Conservation (phyloP, 2,113 vertebrate genomes). For the Platichthys flesus region DNA sequence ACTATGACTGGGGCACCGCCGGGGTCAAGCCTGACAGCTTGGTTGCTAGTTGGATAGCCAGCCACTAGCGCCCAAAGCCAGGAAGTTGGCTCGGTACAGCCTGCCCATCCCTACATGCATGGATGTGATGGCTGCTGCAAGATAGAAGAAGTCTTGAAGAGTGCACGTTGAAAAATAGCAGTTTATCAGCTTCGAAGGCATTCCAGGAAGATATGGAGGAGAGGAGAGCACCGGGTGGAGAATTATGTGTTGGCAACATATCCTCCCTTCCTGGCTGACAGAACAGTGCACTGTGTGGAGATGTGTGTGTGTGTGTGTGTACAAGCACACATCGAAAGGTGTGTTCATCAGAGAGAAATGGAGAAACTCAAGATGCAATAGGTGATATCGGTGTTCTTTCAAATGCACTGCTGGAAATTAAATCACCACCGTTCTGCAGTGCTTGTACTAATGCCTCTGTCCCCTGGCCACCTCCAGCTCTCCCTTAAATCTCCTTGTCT, state of each 20-base stretch:
- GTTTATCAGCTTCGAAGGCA: conserved; percentile 63
- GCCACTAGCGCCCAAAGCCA: conserved; percentile 30
- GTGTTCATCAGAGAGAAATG: conserved; percentile 21
- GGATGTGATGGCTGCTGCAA: conserved; percentile 34
- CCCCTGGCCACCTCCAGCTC: not conserved
- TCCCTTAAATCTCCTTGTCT: conserved; percentile 28
- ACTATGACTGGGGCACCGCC: conserved; percentile 32
- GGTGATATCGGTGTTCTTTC: conserved; percentile 9
- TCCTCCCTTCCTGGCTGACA: conserved; percentile 51
- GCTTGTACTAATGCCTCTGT: conserved; percentile 33
- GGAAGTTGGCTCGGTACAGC: conserved; percentile 29
- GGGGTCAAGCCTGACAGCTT: conserved; percentile 51
- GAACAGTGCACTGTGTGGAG: conserved; percentile 36
- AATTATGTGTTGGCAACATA: conserved; percentile 45
- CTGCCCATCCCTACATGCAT: conserved; percentile 12
- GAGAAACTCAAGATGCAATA: conserved; percentile 20
- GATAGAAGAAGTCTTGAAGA: conserved; percentile 26
- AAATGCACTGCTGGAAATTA: conserved; percentile 21
- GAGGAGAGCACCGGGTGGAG: conserved; percentile 40
- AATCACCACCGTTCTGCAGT: conserved; percentile 14
- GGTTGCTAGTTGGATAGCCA: conserved; percentile 35
- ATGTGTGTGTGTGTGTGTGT: conserved; percentile 20
- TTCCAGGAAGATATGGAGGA: conserved; percentile 47
- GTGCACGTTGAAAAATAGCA: conserved; percentile 42
- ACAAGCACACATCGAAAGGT: not conserved